Evolutionary conservation across 1,140 invertebrate genomes (phyloP), one percentile per base, ranked within the genome.

Genomic region (Heliconius hewitsoni): DNA sequence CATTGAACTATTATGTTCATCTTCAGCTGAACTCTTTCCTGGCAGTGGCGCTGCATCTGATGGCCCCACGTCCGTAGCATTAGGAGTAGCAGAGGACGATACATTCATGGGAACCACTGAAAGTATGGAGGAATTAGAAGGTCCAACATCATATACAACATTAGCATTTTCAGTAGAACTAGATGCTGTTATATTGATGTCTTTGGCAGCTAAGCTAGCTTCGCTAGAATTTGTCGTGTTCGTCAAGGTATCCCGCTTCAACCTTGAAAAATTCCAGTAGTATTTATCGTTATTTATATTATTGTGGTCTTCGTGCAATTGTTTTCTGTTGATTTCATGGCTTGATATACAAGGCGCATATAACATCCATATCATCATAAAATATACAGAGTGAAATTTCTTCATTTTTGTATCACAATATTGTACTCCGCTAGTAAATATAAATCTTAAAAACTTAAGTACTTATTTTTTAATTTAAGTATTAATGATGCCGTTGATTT

Each of bases 1-100:
- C 95, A 99, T 97, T 13, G 98, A 99, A 85, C 98, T 99, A 87
- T 99, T 98, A 86, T 99, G 98, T 91, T 99, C 99, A 92, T 99
- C 97, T 95, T 98, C 98, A 8, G 98, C 98, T 8, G 98, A 97
- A 81, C 97, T 98, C 90, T 98, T 98, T 81, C 97, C 97, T 1
- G 98, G 98, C 34, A 98, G 93, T 19, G 93, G 91, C 6, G 97
- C 96, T 46, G 96, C 96, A 85, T 97, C 97, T 3, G 95, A 95
- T 2, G 95, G 96, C 57, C 96, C 95, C 1, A 95, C 89, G 16
- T 96, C 96, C 5, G 96, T 91, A 74, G 82, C 85, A 85, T 93
- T 94, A 0, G 90, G 87, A 27, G 86, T 74, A 52, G 85, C 77
- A 19, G 92, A 86, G 8, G 91, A 86, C 9, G 93, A 91, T 13